Evolutionary conservation across 1,140 invertebrate species (phyloP).

Genomic region (Onthophagus taurus): DNA sequence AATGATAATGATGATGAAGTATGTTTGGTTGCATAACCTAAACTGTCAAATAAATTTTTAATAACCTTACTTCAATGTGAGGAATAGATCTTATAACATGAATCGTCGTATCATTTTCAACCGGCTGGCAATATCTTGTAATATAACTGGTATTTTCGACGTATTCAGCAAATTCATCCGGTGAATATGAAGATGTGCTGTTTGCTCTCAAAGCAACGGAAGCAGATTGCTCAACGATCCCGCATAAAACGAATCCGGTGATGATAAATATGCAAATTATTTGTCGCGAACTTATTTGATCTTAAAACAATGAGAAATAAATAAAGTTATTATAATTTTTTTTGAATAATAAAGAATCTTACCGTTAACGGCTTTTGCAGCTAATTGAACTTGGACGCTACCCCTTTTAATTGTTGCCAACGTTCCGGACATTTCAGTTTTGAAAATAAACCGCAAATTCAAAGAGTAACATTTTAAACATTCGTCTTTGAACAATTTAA

Average conservation of each 20-base stretch:
- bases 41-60: too few relatives aligned
- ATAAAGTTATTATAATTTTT: not conserved
- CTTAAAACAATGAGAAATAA: slow-evolving; percentile 28
- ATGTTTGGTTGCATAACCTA: too few relatives aligned
- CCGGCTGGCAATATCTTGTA: slow-evolving; percentile 34
- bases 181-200: slow-evolving; percentile 32
- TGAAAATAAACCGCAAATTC: too few relatives aligned
- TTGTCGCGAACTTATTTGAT: slow-evolving; percentile 44
- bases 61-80: slow-evolving; percentile 31
- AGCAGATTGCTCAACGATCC: slow-evolving; percentile 46
- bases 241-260: slow-evolving; percentile 46
- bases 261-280: slow-evolving; percentile 43
- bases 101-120: slow-evolving; percentile 17
- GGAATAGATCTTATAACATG: slow-evolving; percentile 34
- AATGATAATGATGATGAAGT: too few relatives aligned
- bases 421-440: slow-evolving; percentile 18
- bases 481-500: too few relatives aligned
- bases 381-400: slow-evolving; percentile 46
- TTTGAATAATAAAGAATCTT: slow-evolving; percentile 16
- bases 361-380: slow-evolving; percentile 48
- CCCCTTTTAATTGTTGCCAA: slow-evolving; percentile 41
- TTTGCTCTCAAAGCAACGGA: slow-evolving; percentile 46
- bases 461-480: too few relatives aligned
- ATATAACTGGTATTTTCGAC: slow-evolving; percentile 39
- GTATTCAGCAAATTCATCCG: slow-evolving; percentile 38